Conservation (phyloP, 2,888 invertebrate species). For the Artemia sinica region DNA sequence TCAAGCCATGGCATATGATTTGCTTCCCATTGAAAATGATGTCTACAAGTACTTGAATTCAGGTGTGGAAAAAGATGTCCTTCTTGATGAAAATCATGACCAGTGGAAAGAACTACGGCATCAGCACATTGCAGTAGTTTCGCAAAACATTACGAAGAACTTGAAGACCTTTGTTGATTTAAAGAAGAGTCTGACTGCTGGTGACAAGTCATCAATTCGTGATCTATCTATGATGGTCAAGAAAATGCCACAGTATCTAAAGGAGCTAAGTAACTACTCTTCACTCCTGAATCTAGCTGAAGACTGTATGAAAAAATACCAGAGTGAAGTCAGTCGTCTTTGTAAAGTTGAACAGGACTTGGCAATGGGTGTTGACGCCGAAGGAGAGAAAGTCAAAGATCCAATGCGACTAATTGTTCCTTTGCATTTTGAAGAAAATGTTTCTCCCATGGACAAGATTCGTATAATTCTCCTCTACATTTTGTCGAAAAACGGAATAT, state of each 20-base stretch:
- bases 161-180: slow-evolving; percentile 92
- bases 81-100: slow-evolving; percentile 96
- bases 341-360: slow-evolving; percentile 98
- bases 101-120: slow-evolving; percentile 93
- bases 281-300: slow-evolving; percentile 96
- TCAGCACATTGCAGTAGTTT: slow-evolving; percentile 97
- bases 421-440: slow-evolving; percentile 76
- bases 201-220: slow-evolving; percentile 87
- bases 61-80: slow-evolving; percentile 82
- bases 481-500: too few species aligned
- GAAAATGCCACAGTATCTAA: slow-evolving; percentile 99
- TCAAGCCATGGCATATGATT: slow-evolving; percentile 98
- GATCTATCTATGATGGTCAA: slow-evolving; percentile 98
- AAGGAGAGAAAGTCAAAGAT: slow-evolving; percentile 97
- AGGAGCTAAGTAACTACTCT: slow-evolving; percentile 94
- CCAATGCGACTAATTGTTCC: slow-evolving; percentile 99
- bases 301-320: slow-evolving; percentile 97
- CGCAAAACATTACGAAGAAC: slow-evolving; percentile 92
- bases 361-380: slow-evolving; percentile 97
- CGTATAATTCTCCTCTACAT: not conserved
- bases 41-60: slow-evolving; percentile 75
- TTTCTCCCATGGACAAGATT: slow-evolving; percentile 39
- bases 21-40: slow-evolving; percentile 93
- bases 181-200: slow-evolving; percentile 60
- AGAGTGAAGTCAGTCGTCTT: slow-evolving; percentile 69